Conservation (phyloP, 1,140 invertebrate genomes). For the Pinna nobilis region DNA sequence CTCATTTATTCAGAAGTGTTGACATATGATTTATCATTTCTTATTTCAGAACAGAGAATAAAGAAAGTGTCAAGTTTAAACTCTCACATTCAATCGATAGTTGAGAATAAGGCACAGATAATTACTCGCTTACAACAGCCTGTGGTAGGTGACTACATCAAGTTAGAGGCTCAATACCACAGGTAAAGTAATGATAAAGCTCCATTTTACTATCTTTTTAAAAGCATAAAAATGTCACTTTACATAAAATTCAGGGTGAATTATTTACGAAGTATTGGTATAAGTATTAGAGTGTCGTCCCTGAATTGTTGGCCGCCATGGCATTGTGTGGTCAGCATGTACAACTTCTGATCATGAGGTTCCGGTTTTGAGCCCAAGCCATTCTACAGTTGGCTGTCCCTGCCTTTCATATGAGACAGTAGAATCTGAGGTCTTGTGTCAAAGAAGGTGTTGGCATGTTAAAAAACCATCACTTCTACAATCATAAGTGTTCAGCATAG, state of each 20-base stretch:
- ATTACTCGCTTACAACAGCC: conserved; percentile 59
- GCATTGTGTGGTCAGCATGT: not conserved
- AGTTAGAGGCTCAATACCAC: conserved; percentile 62
- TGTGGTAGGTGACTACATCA: conserved; percentile 62
- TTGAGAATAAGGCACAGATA: conserved; percentile 55
- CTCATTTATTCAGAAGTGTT: too few relatives aligned
- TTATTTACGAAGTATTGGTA: not conserved
- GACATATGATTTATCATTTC: too few relatives aligned
- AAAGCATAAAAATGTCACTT: not conserved
- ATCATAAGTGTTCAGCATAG: too few relatives aligned
- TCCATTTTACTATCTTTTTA: not conserved
- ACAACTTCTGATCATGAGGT: too few relatives aligned
- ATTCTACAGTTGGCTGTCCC: too few relatives aligned
- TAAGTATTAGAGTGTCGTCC: not conserved
- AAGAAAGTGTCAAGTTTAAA: conserved; percentile 50
- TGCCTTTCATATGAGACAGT: too few relatives aligned
- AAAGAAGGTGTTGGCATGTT: too few relatives aligned
- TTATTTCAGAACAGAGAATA: conserved; percentile 53
- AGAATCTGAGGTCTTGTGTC: too few relatives aligned
- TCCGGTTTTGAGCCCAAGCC: too few relatives aligned
- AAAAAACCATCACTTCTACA: too few relatives aligned
- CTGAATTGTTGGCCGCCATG: not conserved
- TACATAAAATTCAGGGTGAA: not conserved
- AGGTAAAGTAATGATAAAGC: conserved; percentile 37
- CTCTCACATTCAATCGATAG: conserved; percentile 56